Base-by-base conservation (phyloP, 2,888 invertebrate species). In the Cantharis rufa region DNA sequence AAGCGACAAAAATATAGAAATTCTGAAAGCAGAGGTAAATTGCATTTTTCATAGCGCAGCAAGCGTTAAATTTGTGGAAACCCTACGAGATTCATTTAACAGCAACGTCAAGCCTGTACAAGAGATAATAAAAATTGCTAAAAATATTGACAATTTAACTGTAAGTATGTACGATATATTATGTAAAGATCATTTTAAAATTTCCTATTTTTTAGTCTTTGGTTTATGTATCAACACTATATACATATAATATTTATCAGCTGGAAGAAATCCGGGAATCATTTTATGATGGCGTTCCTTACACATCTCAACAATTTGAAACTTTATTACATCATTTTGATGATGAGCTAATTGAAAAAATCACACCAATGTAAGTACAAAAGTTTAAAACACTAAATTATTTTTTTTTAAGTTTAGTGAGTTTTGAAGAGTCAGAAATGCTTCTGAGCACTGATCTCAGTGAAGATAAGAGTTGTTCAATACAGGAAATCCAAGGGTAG, bases 141-240 rank as follows among this genome's bases (percentile, higher is more conserved):
- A 78, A 64, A 78, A 84, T 64, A 92, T 94, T 89, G 88, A 89
- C 70, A 89, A 91, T 27, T 87, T 94, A 24, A 90, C 91, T 88
- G 92, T 92, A 83, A 84, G 75, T 32, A 28, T 24, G 1, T 18
- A 18, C 2, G 3, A 18, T 18, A n/a, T n/a, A n/a, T n/a, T n/a
- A n/a, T n/a, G n/a, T n/a, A n/a, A n/a, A n/a, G n/a, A n/a, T n/a
- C n/a, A n/a, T n/a, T n/a, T n/a, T n/a, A n/a, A n/a, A n/a, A n/a
- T n/a, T n/a, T n/a, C n/a, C n/a, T n/a, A n/a, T 18, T 18, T 18
- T 84, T 70, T 70, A 91, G 28, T 79, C 82, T 7, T 81, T 84
- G 62, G 81, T 86, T 0, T 80, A 85, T 72, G 81, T 85, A 10
- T 84, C 84, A 48, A 85, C 85, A 0, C 85, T 85, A 0, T 85